Evolutionary conservation across 2,797 vertebrate species (phyloP), one percentile per base, ranked within the genome.

Genomic region (Taeniopygia guttata): DNA sequence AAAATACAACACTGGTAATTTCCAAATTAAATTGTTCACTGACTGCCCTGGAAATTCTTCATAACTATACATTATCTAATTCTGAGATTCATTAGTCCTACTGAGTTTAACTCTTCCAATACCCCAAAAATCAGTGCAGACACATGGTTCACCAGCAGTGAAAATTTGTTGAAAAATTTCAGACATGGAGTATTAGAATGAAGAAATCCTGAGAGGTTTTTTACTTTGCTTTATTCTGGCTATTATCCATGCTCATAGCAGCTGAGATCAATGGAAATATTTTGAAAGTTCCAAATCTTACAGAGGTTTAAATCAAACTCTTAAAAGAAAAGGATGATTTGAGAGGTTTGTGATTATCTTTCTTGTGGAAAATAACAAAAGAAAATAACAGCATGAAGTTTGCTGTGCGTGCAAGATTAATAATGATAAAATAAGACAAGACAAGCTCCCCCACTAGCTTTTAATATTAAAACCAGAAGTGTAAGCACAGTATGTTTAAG

Each of bases 401-500:
- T 81, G 45, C 54, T 78, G 17, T 30, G 43, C 1, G 0, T 69
- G 62, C 43, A 84, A 81, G 40, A 66, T 38, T 87, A 85, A 68
- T 59, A 83, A 88, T 56, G 34, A 92, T 56, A 55, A 81, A 82
- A 60, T 55, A 74, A 83, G 45, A 76, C 38, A 79, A 90, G 60
- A 77, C 43, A 89, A 81, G 73, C 25, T 70, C 60, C 34, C 42
- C 30, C 21, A 51, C 14, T 8, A 88, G n/a, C 8, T 90, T 92
- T 91, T 89, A 86, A 62, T 84, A 86, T 79, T 81, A 81, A 70
- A 93, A 75, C 58, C 51, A 73, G 84, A 95, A 81, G 78, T 64
- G 70, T 80, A 95, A 94, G 73, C 79, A 91, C 34, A 93, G 70
- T 59, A 69, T 54, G 64, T 84, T 94, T 90, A 84, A 90, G 72